phyloP scores from a whole-genome alignment of 1,140 invertebrate species.

The Vollenhovia emeryi region DNA sequence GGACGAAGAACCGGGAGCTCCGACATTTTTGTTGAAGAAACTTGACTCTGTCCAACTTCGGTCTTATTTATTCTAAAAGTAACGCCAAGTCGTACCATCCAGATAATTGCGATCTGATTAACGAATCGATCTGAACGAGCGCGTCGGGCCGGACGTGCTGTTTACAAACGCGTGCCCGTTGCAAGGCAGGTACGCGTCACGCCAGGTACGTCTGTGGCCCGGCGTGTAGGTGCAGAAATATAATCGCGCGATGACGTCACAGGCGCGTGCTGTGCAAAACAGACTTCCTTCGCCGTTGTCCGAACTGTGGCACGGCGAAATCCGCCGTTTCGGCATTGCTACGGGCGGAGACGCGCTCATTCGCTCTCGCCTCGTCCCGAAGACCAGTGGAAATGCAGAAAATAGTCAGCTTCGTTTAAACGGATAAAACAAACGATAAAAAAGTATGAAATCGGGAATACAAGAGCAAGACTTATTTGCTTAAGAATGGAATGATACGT shows the following conservation, averaged over 20 bases:
- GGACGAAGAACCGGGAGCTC: not conserved
- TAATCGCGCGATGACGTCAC: conserved; percentile 52
- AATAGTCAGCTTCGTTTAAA: not conserved
- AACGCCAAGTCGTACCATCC: not conserved
- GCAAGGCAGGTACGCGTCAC: conserved; percentile 62
- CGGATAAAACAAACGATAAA: not conserved
- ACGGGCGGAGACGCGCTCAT: not conserved
- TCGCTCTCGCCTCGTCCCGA: not conserved
- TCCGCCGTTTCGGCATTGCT: not conserved
- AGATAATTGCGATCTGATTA: not conserved
- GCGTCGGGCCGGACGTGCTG: conserved; percentile 7
- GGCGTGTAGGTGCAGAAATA: conserved; percentile 50
- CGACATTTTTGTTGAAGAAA: not conserved
- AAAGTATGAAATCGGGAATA: not conserved
- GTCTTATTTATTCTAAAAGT: not conserved
- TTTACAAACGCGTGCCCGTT: conserved; percentile 58
- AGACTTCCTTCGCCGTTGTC: conserved; percentile 49
- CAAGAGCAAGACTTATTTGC: not conserved
- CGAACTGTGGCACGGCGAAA: not conserved
- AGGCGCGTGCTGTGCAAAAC: conserved; percentile 46
- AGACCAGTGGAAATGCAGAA: not conserved
- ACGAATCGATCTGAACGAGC: not conserved
- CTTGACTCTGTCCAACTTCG: not conserved
- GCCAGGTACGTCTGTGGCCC: conserved; percentile 24
- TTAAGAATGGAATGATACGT: not conserved